Conservation (phyloP, 2,113 vertebrate species). For the zebrafish (Danio rerio) region DNA sequence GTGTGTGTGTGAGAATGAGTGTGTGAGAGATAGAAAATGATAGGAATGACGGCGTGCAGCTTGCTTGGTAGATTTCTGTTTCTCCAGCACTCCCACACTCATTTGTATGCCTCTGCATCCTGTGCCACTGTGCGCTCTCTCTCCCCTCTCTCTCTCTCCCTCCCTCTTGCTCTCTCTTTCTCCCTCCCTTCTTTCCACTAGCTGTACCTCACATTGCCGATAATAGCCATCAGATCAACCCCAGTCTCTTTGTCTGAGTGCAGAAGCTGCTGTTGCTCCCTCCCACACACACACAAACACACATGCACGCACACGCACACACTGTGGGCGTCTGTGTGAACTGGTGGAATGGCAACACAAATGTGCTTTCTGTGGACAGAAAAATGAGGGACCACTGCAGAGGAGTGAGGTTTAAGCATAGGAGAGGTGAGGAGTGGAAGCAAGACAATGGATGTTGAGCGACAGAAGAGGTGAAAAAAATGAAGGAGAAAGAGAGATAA, state of each 20-base stretch:
- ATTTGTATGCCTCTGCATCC: conserved; percentile 97
- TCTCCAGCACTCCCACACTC: conserved; percentile 99
- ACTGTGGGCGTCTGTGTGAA: conserved; percentile 52
- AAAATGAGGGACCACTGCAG: conserved; percentile 54
- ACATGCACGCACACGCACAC: conserved; percentile 81
- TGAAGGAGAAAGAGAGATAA: not conserved
- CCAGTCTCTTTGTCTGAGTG: conserved; percentile 90
- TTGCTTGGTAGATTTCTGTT: conserved; percentile 91
- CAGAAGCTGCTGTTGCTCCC: conserved; percentile 84
- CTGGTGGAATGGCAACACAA: conserved; percentile 55
- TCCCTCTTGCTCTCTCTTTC: conserved; percentile 37
- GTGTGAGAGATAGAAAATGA: conserved; percentile 73
- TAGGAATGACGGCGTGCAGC: conserved; percentile 77
- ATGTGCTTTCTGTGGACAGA: conserved; percentile 63
- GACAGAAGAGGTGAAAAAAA: not conserved
- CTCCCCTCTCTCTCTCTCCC: conserved; percentile 53
- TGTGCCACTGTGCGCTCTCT: conserved; percentile 76
- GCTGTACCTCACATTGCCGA: conserved; percentile 88
- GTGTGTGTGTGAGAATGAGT: conserved; percentile 69
- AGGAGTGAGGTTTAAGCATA: conserved; percentile 19
- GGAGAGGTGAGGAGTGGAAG: conserved; percentile 45
- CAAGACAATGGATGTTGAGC: not conserved
- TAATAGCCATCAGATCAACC: conserved; percentile 92
- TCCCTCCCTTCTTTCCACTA: conserved; percentile 58
- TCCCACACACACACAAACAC: conserved; percentile 83